phyloP scores from a whole-genome alignment of 2,888 invertebrate genomes.

The Calliopum simillimum region DNA sequence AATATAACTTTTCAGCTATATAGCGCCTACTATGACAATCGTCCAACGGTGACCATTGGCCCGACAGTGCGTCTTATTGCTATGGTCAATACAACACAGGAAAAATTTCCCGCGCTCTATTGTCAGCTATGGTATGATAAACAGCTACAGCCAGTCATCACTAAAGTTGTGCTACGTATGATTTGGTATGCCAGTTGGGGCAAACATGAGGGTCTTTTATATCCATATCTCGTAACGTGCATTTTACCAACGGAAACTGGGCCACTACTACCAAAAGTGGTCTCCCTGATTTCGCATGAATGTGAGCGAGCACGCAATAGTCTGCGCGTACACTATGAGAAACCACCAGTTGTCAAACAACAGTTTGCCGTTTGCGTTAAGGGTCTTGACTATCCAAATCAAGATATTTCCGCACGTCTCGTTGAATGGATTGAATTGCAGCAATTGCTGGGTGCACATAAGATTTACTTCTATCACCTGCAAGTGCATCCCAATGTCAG shows the following conservation, averaged over 20 bases:
- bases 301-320: slow-evolving; percentile 87
- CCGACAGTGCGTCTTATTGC: slow-evolving; percentile 84
- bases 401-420: slow-evolving; percentile 86
- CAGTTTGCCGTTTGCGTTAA: slow-evolving; percentile 92
- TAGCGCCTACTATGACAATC: slow-evolving; percentile 87
- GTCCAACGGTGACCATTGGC: slow-evolving; percentile 76
- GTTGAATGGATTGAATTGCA: slow-evolving; percentile 94
- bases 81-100: slow-evolving; percentile 88
- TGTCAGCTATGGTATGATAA: slow-evolving; percentile 90
- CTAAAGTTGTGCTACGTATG: slow-evolving; percentile 85
- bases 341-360: slow-evolving; percentile 66
- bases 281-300: slow-evolving; percentile 82
- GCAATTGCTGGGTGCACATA: slow-evolving; percentile 86
- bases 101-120: slow-evolving; percentile 71
- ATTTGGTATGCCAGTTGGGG: slow-evolving; percentile 94
- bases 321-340: slow-evolving; percentile 81
- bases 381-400: slow-evolving; percentile 89
- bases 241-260: slow-evolving; percentile 75
- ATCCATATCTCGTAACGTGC: slow-evolving; percentile 88
- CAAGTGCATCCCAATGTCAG: slow-evolving; percentile 90
- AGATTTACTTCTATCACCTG: slow-evolving; percentile 88
- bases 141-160: slow-evolving; percentile 79
- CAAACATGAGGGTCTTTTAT: slow-evolving; percentile 84
- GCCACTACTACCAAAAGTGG: slow-evolving; percentile 65
- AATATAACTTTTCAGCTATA: slow-evolving; percentile 88